Base-by-base conservation (phyloP, 2,113 vertebrate genomes). In the Cynopterus brachyotis region DNA sequence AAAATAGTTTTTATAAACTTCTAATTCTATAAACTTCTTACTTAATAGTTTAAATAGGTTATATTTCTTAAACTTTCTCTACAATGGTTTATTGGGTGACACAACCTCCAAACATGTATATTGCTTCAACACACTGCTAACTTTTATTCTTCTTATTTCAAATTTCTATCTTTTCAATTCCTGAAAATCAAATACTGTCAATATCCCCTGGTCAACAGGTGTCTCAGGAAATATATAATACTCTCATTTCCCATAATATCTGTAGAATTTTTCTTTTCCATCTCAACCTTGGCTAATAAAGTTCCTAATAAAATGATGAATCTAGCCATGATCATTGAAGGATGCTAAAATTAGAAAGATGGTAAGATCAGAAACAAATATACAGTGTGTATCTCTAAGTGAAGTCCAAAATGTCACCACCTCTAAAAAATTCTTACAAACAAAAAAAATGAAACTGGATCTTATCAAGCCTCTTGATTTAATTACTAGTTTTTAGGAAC, bases 151-250 rank as follows among this genome's bases (percentile, higher is more conserved):
- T 24, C 35, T 47, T 19, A 24, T 87, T 81, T 42, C 42, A 96
- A 93, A 97, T 70, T 76, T 84, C 28, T 26, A 70, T 66, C 19
- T 93, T 95, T 78, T 92, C 55, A 92, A 86, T 82, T 11, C 22
- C 47, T 94, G 67, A 45, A 57, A 94, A 89, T 70, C 16, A 90
- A 94, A 37, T 60, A 60, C 17, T 79, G 15, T 64, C 47, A 90
- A 78, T 19, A 95, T 37, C 57, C 0, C 13, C 47, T 66, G 8
- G 64, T 62, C 35, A 84, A 15, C 4, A 92, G n/a, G 10, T 93
- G 5, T 67, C 53, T 40, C 24, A 80, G 6, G 40, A 26, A 82
- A 60, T 76, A 59, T 26, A 75, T 10, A 89, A 84, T 66, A 57
- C 19, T 26, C n/a, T 87, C 53, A 24, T 79, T 32, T 87, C 13